Conservation (phyloP, 2,113 vertebrate genomes). For the Sceloporus undulatus region DNA sequence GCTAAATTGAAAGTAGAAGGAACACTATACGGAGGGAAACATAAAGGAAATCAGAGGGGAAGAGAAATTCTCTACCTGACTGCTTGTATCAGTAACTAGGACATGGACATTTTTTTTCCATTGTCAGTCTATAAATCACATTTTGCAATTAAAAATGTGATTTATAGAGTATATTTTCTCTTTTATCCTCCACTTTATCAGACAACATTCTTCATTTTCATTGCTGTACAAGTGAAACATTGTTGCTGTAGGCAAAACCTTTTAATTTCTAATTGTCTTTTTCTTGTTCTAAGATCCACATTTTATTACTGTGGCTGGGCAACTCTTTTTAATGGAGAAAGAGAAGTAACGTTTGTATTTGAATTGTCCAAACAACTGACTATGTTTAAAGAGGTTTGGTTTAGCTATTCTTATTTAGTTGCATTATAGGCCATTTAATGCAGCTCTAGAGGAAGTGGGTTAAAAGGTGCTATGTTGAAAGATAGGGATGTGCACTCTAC, state of each 20-base stretch:
- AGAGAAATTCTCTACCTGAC: not conserved
- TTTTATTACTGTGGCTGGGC: not conserved
- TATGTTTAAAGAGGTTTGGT: not conserved
- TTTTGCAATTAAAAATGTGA: conserved; percentile 30
- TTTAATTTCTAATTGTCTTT: conserved; percentile 46
- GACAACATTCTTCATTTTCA: conserved; percentile 18
- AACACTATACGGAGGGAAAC: not conserved
- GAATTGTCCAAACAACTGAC: not conserved
- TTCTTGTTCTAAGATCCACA: conserved; percentile 1
- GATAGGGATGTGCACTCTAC: no score
- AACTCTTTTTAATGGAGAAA: not conserved
- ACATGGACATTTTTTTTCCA: not conserved
- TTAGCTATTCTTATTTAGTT: not conserved
- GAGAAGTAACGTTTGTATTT: not conserved
- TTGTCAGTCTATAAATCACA: conserved; percentile 27
- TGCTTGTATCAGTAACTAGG: conserved; percentile 29
- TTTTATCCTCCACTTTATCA: conserved; percentile 21
- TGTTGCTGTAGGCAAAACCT: not conserved
- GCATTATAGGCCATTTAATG: not conserved
- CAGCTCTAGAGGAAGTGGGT: not conserved
- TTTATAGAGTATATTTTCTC: not conserved
- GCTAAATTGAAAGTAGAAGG: not conserved
- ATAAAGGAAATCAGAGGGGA: not conserved
- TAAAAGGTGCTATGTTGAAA: not conserved
- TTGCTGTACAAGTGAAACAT: conserved; percentile 31